Evolutionary conservation across 2,888 invertebrate genomes (phyloP).

Genomic region (Alitta virens): DNA sequence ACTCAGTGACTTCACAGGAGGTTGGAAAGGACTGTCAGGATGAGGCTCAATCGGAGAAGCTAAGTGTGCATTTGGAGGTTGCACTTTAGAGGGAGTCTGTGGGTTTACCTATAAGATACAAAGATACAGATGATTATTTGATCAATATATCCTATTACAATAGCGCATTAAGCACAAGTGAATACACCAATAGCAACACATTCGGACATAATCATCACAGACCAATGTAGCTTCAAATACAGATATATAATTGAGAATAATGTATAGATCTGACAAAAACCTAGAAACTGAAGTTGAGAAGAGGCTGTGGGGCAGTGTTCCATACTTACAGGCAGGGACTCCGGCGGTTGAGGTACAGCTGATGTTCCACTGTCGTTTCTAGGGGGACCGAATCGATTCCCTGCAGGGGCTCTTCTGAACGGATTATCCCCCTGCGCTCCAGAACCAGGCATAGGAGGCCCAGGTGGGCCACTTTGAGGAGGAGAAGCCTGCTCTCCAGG

Average conservation of each 20-base stretch:
- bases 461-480: neutral
- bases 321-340: constrained; percentile 12
- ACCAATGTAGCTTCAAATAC: too few species aligned
- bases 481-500: neutral
- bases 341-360: constrained; percentile 1
- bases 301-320: too few species aligned
- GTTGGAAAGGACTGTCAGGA: constrained; percentile 23
- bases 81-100: too few species aligned
- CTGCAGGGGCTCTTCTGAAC: neutral
- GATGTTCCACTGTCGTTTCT: neutral
- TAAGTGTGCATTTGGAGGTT: constrained; percentile 12
- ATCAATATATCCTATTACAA: too few species aligned
- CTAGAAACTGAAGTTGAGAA: too few species aligned
- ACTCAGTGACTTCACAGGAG: neutral
- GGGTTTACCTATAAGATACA: too few species aligned
- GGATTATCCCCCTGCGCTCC: neutral
- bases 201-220: too few species aligned
- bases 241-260: too few species aligned
- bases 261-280: too few species aligned
- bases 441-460: neutral
- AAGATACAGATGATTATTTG: too few species aligned
- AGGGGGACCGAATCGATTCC: neutral
- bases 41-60: constrained; percentile 19
- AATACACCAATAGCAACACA: too few species aligned
- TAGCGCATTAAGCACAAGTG: too few species aligned